Percentiles rank a stretch among this genome's conserved stretches.
Evolutionary conservation across 2,797 vertebrate genomes (phyloP).

Genomic region (Mormyrus hasselquistii): DNA sequence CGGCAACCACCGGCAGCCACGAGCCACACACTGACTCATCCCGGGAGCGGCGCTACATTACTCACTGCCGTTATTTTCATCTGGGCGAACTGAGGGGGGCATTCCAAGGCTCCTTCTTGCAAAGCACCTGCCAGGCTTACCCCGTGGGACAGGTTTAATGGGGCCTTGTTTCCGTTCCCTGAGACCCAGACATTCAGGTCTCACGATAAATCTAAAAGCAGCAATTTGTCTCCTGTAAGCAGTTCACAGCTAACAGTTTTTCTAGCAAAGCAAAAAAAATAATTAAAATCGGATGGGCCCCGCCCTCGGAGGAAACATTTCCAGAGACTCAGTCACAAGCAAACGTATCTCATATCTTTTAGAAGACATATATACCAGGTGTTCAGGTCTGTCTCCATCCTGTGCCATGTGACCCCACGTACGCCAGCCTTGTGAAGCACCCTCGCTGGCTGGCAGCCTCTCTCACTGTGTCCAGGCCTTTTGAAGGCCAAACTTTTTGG

Average conservation of each 20-base stretch:
- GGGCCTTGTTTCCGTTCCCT: neutral
- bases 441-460: neutral
- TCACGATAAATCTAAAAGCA: neutral
- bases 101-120: neutral
- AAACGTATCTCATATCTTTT: neutral
- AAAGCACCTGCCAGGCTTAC: neutral
- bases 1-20: neutral
- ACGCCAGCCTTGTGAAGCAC: neutral
- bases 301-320: neutral
- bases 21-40: neutral
- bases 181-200: neutral
- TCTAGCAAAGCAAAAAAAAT: neutral
- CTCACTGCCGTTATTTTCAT: neutral
- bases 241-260: neutral
- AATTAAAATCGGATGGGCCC: neutral
- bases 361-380: neutral
- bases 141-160: neutral
- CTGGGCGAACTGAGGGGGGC: neutral
- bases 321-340: neutral
- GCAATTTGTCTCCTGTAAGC: neutral
- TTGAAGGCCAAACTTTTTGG: neutral
- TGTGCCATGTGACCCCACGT: neutral
- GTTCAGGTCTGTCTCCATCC: neutral
- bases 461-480: neutral
- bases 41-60: neutral